Evolutionary conservation across 92 coral and sea anemone genomes (phyloP), one percentile per base, ranked within the genome.

Genomic region (Heliopora coerulea): DNA sequence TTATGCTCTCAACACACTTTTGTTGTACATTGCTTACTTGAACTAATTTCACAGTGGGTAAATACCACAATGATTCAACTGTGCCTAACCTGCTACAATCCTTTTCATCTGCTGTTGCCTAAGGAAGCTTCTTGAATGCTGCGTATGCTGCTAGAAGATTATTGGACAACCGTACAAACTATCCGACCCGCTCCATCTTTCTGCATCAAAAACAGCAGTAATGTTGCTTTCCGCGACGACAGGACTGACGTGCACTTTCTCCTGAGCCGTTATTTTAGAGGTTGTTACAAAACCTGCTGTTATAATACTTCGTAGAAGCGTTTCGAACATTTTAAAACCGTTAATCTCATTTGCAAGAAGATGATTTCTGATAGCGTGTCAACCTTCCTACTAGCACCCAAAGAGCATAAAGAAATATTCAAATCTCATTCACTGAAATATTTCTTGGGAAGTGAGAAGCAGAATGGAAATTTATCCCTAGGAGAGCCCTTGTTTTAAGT

Each of bases 311-410:
- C 30, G 78, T 81, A 9, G 66, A 57, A 9, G 86, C 84, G 14
- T 81, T 81, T 49, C 80, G 87, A 32, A 66, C 84, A n/a, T 84
- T 81, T 64, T 65, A 67, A 8, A 79, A 84, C 34, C 65, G 81
- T n/a, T 81, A 44, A 70, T 84, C 88, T 10, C 52, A 81, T 20
- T 88, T 86, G 35, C 44, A n/a, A 46, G 15, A 17, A 24, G 78
- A 84, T 84, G 80, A 76, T 88, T 12, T 80, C 88, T 2, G 86
- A 84, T 34, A 88, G 84, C 59, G 88, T 85, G 1, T 42, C 87
- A 31, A 84, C 86, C 19, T 37, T 62, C 65, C 59, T 75, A 1
- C 32, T 79, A 4, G 78, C 88, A 20, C 79, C 86, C 23, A 63
- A 73, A 31, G 73, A 65, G 57, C 82, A 84, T 25, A 72, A 69